Evolutionary conservation across 2,888 invertebrate genomes (phyloP), one percentile per base, ranked within the genome.

Genomic region (Chloroclysta siterata): DNA sequence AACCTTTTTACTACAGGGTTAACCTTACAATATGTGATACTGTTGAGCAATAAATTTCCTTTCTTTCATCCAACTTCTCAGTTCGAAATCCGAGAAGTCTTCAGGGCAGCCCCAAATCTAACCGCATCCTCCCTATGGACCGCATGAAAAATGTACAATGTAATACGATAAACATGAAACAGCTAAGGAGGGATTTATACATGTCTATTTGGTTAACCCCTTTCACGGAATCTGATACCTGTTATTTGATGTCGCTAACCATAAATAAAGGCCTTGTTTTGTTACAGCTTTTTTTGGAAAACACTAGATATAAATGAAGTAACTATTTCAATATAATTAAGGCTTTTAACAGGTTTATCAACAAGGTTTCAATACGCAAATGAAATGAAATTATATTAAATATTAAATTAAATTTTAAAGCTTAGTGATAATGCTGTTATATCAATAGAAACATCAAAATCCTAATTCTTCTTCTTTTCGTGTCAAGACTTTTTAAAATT

Each of bases 61-160:
- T 39, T 39, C 17, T 68, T 74, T 71, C 71, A 72, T 75, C 66
- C 73, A 58, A 71, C 63, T 65, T 68, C 59, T 69, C 63, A 63
- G 69, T 68, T 56, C 60, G 74, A 72, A 70, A 69, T 77, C 70
- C 39, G 65, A 54, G 69, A 72, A 77, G 75, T 75, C 76, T 73
- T 58, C 62, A 61, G 73, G 75, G 71, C 10, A 44, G 15, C 17
- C 29, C 63, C 60, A 65, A 69, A 74, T 60, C 70, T 71, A 56
- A 65, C 69, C 63, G 66, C 73, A 72, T 68, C 72, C 57, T 73
- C 74, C 72, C 75, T 33, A 33, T 39, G 65, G 76, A 75, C 55
- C 17, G 51, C 60, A 65, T 56, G 61, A 66, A 71, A 73, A 76
- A 74, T 61, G 46, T 71, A 72, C 69, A 36, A 56, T 29, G 68